phyloP scores from a whole-genome alignment of 2,888 invertebrate species.

The Volucella zonaria region DNA sequence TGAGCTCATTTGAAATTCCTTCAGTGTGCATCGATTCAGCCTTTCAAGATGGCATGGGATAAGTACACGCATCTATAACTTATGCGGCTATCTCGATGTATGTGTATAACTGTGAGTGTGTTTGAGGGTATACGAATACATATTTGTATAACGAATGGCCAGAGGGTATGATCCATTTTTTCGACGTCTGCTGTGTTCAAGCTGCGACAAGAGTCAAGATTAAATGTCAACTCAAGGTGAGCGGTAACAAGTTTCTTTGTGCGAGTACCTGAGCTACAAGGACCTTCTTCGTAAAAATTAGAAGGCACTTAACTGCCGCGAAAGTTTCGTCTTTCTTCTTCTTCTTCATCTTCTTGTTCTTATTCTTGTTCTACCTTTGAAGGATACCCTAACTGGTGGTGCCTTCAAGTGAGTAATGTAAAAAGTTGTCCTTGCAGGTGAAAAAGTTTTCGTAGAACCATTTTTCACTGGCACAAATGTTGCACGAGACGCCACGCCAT shows the following conservation, averaged over 20 bases:
- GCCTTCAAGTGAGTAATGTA: slow-evolving; percentile 59
- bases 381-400: not conserved
- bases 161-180: slow-evolving; percentile 68
- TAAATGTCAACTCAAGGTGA: slow-evolving; percentile 74
- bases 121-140: no score
- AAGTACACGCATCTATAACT: slow-evolving; percentile 33
- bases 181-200: slow-evolving; percentile 43
- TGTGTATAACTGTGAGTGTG: not conserved
- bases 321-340: slow-evolving; percentile 57
- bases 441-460: slow-evolving; percentile 57
- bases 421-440: slow-evolving; percentile 73
- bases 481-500: slow-evolving; percentile 12
- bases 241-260: slow-evolving; percentile 67
- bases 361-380: not conserved
- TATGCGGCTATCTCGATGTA: not conserved
- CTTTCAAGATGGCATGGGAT: slow-evolving; percentile 25
- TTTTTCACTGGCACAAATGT: slow-evolving; percentile 69
- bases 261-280: slow-evolving; percentile 43
- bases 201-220: slow-evolving; percentile 72
- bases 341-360: slow-evolving; percentile 12
- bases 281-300: slow-evolving; percentile 63
- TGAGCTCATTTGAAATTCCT: slow-evolving; percentile 71
- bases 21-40: slow-evolving; percentile 70
- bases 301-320: slow-evolving; percentile 73
- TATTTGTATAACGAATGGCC: slow-evolving; percentile 55